Percentiles rank a stretch among this genome's conserved stretches.
These are phyloP conservation scores for Onychomys leucogaster DNA, from an alignment of 2,797 vertebrate genomes.

Conservation along the genomic window DNA sequence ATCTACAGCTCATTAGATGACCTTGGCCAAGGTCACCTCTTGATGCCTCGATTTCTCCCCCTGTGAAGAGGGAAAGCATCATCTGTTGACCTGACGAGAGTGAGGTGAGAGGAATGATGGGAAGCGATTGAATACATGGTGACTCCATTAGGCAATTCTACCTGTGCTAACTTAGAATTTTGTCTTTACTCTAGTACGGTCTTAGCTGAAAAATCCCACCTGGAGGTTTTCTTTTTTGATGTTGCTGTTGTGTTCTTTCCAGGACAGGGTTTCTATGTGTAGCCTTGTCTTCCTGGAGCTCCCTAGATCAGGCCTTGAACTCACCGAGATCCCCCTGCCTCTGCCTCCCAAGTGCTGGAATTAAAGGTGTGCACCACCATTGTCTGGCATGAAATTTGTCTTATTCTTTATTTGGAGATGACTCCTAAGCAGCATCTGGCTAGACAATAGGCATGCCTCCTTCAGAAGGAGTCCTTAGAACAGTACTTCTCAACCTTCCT, in stretches of 20 bases:
- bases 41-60: neutral
- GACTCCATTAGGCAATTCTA: neutral
- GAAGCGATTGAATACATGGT: neutral
- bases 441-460: neutral
- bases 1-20: neutral
- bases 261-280: neutral
- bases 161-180: neutral
- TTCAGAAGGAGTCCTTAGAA: constrained; percentile 14
- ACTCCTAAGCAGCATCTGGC: neutral
- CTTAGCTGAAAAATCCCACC: neutral
- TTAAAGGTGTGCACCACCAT: neutral
- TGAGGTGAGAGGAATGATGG: neutral
- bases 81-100: neutral
- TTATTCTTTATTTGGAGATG: neutral
- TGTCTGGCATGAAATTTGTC: neutral
- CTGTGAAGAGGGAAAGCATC: neutral
- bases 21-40: neutral
- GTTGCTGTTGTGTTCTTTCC: neutral
- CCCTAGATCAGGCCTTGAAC: neutral
- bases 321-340: neutral
- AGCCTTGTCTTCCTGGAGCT: neutral
- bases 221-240: neutral
- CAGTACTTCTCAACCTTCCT: neutral
- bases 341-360: neutral
- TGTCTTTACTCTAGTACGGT: constrained; percentile 22